These are phyloP conservation scores for Sebastes paucispinis DNA, from an alignment of 2,797 vertebrate genomes.

Conservation along the genomic window DNA sequence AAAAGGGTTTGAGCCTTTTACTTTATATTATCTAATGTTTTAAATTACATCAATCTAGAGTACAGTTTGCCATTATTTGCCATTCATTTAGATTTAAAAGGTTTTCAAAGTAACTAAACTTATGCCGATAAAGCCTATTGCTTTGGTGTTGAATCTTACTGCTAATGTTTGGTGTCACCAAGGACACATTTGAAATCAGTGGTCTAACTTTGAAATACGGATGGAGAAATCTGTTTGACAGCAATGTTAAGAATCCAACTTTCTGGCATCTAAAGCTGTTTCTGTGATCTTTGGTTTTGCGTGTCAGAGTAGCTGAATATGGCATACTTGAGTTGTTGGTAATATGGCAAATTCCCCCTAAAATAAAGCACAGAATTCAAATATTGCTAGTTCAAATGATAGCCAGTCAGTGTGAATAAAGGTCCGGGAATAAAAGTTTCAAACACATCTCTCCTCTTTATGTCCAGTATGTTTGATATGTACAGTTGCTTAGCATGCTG, in stretches of 20 bases:
- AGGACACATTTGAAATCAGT: background rate
- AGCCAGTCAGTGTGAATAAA: background rate
- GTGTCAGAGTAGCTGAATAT: background rate
- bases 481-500: background rate
- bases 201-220: background rate
- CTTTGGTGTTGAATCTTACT: background rate
- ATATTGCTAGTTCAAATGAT: background rate
- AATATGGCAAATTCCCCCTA: background rate
- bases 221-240: background rate
- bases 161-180: background rate
- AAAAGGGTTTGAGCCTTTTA: background rate
- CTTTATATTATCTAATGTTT: background rate
- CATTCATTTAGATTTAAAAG: background rate
- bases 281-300: too few species aligned
- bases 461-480: background rate
- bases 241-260: background rate
- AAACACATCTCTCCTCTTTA: background rate
- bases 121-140: background rate
- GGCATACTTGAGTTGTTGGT: background rate
- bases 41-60: background rate
- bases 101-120: background rate
- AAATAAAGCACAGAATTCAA: background rate
- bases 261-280: background rate
- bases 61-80: background rate
- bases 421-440: background rate